Percentiles rank a stretch among this genome's conserved stretches.
Conservation (phyloP, 2,888 invertebrate species). For the Patella ulyssiponensis region DNA sequence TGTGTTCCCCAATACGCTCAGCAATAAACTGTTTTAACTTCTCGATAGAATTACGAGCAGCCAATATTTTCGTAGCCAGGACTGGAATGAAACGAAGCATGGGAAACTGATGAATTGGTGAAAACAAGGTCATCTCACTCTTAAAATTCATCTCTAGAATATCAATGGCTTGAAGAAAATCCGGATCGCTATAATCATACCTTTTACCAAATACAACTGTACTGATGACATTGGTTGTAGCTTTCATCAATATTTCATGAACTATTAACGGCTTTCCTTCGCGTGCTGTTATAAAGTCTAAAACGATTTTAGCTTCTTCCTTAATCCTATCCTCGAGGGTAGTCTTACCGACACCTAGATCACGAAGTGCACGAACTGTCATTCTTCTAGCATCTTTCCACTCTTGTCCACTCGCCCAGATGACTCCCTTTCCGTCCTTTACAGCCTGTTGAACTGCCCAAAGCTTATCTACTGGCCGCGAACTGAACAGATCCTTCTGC, state of each 20-base stretch:
- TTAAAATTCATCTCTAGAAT: not conserved
- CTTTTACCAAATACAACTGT: conserved; percentile 17
- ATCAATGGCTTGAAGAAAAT: not conserved
- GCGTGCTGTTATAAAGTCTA: not conserved
- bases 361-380: conserved; percentile 22
- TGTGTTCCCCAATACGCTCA: conserved; percentile 30
- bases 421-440: conserved; percentile 38
- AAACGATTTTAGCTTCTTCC: conserved; percentile 7
- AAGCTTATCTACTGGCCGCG: conserved; percentile 40
- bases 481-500: conserved; percentile 40
- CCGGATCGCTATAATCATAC: conserved; percentile 13
- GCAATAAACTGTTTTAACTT: not conserved
- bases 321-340: conserved; percentile 13
- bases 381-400: conserved; percentile 32
- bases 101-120: conserved; percentile 6
- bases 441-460: conserved; percentile 31
- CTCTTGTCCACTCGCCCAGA: conserved; percentile 33
- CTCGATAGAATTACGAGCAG: not conserved
- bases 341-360: conserved; percentile 13
- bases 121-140: not conserved
- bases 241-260: not conserved
- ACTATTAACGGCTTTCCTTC: not conserved
- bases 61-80: not conserved
- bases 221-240: conserved; percentile 2
- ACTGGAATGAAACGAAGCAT: conserved; percentile 6